These are phyloP conservation scores for Crotalus adamanteus DNA, from an alignment of 2,797 vertebrate genomes.

Conservation along the genomic window DNA sequence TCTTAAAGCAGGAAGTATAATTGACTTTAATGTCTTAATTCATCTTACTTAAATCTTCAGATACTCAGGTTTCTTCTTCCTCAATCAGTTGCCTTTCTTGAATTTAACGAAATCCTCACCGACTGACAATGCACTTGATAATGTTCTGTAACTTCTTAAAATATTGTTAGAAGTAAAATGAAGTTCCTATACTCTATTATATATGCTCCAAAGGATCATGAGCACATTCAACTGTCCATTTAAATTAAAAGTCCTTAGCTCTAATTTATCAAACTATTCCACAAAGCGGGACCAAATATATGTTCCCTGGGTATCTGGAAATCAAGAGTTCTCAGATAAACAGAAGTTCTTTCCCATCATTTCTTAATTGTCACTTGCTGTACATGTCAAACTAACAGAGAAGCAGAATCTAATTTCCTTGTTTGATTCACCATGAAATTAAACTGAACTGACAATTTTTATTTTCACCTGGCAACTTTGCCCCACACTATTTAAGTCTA, in stretches of 20 bases:
- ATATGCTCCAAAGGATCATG: conserved; percentile 27
- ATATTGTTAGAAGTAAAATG: conserved; percentile 30
- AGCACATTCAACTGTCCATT: conserved; percentile 37
- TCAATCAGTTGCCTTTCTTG: conserved; percentile 2
- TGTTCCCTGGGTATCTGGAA: conserved; percentile 60
- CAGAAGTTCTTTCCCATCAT: conserved; percentile 68
- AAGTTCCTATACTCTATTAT: neutral
- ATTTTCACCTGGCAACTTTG: conserved; percentile 78
- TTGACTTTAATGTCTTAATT: conserved; percentile 44
- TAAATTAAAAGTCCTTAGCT: conserved; percentile 30
- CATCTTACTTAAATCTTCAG: conserved; percentile 23
- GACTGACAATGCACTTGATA: conserved; percentile 24
- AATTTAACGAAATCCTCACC: neutral
- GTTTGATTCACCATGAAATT: conserved; percentile 83
- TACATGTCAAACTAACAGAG: conserved; percentile 75
- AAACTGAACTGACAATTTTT: conserved; percentile 80
- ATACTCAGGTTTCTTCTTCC: conserved; percentile 6
- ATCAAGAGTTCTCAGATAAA: conserved; percentile 68
- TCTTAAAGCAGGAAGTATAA: conserved; percentile 39
- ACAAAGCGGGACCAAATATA: conserved; percentile 64
- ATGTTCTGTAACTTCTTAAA: conserved; percentile 38
- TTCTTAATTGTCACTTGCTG: conserved; percentile 74
- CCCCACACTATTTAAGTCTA: conserved; percentile 76
- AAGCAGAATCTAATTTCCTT: conserved; percentile 81
- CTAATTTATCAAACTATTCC: conserved; percentile 39